These are phyloP conservation scores for Myotis davidii DNA, from an alignment of 2,113 vertebrate genomes.

Conservation along the genomic window DNA sequence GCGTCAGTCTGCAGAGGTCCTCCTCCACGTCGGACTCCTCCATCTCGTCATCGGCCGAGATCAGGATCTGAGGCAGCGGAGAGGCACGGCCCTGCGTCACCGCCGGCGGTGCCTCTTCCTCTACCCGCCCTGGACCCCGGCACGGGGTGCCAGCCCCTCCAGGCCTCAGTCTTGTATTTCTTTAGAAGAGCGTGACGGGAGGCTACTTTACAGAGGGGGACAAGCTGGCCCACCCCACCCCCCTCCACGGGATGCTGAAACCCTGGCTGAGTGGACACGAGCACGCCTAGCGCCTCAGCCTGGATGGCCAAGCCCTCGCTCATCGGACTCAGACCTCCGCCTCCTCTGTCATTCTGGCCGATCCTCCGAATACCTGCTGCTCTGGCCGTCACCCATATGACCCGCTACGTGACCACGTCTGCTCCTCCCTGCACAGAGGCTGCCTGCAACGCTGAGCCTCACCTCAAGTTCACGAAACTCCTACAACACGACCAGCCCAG, in stretches of 20 bases:
- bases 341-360: neutral
- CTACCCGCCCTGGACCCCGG: neutral
- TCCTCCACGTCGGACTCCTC: conserved; percentile 95
- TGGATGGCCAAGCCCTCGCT: neutral
- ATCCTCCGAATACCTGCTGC: neutral
- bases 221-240: neutral
- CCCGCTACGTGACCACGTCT: neutral
- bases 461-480: neutral
- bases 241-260: neutral
- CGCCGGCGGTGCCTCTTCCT: neutral
- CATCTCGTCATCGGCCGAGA: conserved; percentile 98
- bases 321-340: neutral
- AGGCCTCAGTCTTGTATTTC: neutral
- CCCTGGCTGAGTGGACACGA: neutral
- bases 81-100: conserved; percentile 38
- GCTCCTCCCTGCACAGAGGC: neutral
- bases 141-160: neutral
- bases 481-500: neutral
- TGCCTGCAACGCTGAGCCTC: neutral
- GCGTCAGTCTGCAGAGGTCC: conserved; percentile 91
- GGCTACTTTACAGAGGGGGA: neutral
- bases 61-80: conserved; percentile 90
- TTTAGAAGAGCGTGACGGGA: neutral
- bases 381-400: neutral
- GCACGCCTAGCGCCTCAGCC: rapidly evolving